phyloP scores from a whole-genome alignment of 2,797 vertebrate genomes.

The Onychomys torridus region DNA sequence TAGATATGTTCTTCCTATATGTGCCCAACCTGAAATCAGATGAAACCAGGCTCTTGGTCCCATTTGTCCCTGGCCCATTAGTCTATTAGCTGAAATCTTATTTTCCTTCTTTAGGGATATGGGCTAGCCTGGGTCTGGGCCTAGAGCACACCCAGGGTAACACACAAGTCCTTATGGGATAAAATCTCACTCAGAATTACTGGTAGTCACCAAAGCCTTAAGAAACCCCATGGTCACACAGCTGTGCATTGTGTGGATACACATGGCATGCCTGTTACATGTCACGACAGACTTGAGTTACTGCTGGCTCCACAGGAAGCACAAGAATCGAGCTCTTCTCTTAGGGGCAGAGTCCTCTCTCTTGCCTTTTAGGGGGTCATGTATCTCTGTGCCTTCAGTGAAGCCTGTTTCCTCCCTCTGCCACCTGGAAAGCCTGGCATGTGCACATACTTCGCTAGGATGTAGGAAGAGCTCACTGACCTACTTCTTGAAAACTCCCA shows the following conservation, averaged over 20 bases:
- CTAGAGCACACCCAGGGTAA: not conserved
- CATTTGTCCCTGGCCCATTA: not conserved
- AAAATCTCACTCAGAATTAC: not conserved
- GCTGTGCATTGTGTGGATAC: not conserved
- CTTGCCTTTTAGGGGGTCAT: not conserved
- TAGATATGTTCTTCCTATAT: not conserved
- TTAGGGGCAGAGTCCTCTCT: not conserved
- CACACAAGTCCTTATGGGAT: too few species aligned
- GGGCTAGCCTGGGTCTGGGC: not conserved
- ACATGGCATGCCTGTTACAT: rapidly evolving
- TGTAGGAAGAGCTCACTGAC: not conserved
- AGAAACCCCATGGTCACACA: not conserved
- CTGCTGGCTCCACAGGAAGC: not conserved
- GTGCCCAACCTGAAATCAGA: not conserved
- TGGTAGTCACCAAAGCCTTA: not conserved
- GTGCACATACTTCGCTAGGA: not conserved
- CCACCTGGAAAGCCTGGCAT: not conserved
- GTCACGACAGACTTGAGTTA: not conserved
- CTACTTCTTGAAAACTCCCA: not conserved
- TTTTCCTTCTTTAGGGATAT: not conserved
- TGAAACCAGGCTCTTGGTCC: not conserved
- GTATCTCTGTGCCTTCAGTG: not conserved
- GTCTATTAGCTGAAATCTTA: not conserved
- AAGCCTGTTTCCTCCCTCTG: not conserved
- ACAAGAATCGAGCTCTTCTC: not conserved